Base-by-base conservation (phyloP, 2,888 invertebrate genomes). In the Drosophila anceps region DNA sequence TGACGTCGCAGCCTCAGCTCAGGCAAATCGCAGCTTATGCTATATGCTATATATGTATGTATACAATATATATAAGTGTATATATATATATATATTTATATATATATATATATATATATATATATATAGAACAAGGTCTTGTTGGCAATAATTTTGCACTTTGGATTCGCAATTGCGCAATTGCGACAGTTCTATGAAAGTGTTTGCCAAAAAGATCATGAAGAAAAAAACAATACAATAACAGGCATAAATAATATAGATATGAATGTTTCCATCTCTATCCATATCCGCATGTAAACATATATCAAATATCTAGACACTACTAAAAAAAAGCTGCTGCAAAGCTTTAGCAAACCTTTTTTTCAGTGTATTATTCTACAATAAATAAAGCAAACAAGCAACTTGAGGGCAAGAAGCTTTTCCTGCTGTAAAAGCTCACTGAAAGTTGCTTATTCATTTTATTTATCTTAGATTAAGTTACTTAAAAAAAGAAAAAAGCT, bases 81-180 rank as follows among this genome's bases (percentile, higher is more conserved):
- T 51, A 48, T 44, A 33, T 46, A 29, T 35, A 29, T 6, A 37
- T 35, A 31, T 6, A 37, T 24, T 13, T 13, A n/a, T n/a, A n/a
- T n/a, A n/a, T 1, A 33, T 4, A 24, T 48, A 33, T 46, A 57
- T 39, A 48, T 48, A 31, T 50, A 51, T 39, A 50, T 44, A 18
- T 35, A 37, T 9, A 48, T 33, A 44, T 60, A 61, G 39, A 44
- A 54, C 58, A 79, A 73, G 75, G 48, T 68, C 53, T 62, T 20
- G 43, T 43, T 58, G 57, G 31, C 48, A 39, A 60, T 57, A 58
- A 63, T 27, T 68, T 64, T 79, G 78, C 57, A 81, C 73, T 79
- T 79, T 81, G 69, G 67, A 62, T 64, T 39, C 61, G 9, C 10
- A 68, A 65, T 63, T 76, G 67, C 76, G 71, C 61, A 78, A 80